Evolutionary conservation across 2,113 vertebrate species (phyloP), one percentile per base, ranked within the genome.

Genomic region (Ctenodactylus gundi): DNA sequence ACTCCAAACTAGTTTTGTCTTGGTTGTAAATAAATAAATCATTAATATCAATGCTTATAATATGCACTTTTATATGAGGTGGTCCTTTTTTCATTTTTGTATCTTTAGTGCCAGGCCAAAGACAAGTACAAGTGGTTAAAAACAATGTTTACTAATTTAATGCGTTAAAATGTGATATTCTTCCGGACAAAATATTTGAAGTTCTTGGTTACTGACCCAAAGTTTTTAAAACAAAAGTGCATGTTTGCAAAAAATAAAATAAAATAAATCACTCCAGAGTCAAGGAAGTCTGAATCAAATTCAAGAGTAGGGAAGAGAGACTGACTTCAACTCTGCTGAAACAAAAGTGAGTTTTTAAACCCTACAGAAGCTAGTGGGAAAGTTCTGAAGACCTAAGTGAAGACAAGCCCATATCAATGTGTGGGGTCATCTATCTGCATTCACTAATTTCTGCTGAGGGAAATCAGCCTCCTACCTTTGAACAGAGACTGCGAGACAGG

Each of bases 21-120:
- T 73, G 36, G 36, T 85, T 60, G 62, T 85, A 87, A 91, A 36
- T 77, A 92, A 97, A 82, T 44, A 94, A 77, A 83, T 92, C 49
- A n/a, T n/a, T n/a, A 95, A 77, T 55, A 57, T 90, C 89, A 53
- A 64, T 82, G 72, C 25, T 31, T 58, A 13, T 73, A 94, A 90
- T 55, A 51, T 46, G 70, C 85, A 57, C 29, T 88, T 94, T 82
- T 51, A 51, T 44, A 73, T 78, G 21, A 29, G 11, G 36, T 14
- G 62, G 7, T 65, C 17, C 46, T 49, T 86, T 88, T 65, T 57
- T 57, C 77, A 77, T 65, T 75, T 53, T 88, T 72, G 3, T 85
- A 58, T 86, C 29, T 36, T 85, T 25, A 57, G 11, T 76, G 20
- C 36, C 80, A 77, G 49, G 73, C 13, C n/a, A 29, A 78, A 86